Evolutionary conservation across 2,797 vertebrate genomes (phyloP).

Genomic region (Lagorchestes hirsutus): DNA sequence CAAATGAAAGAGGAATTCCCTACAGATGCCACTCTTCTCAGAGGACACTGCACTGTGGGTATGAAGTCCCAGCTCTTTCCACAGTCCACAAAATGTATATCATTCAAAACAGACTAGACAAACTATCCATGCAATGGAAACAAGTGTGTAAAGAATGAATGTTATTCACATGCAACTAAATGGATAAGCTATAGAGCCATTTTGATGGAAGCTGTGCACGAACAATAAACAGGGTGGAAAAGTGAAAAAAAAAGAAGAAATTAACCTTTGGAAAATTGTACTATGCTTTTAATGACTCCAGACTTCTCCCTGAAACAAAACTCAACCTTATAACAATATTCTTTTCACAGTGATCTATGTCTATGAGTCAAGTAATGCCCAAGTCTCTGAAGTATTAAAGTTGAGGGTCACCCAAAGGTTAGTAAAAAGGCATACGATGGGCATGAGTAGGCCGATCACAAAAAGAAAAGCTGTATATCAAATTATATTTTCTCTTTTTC

Average conservation of each 20-base stretch:
- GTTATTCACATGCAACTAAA: neutral
- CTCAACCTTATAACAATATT: neutral
- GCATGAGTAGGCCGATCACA: neutral
- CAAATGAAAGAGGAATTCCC: neutral
- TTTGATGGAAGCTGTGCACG: neutral
- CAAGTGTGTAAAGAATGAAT: neutral
- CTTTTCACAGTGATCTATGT: neutral
- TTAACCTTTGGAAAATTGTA: neutral
- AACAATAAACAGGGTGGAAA: neutral
- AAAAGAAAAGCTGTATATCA: neutral
- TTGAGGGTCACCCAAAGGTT: neutral
- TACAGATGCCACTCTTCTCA: neutral
- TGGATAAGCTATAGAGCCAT: neutral
- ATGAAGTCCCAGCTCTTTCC: neutral
- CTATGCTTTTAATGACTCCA: neutral
- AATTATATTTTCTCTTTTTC: neutral
- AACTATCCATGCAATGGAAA: neutral
- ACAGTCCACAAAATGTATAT: neutral
- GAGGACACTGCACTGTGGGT: neutral
- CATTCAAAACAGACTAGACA: neutral
- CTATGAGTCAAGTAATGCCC: neutral
- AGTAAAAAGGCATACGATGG: neutral
- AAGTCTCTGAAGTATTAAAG: neutral
- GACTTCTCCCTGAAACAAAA: neutral
- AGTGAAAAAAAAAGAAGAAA: neutral